A percentile compares a stretch with the other conserved stretches of the same genome.
Evolutionary conservation across 2,113 vertebrate genomes (phyloP).

Genomic region (Phalacrocorax pelagicus): DNA sequence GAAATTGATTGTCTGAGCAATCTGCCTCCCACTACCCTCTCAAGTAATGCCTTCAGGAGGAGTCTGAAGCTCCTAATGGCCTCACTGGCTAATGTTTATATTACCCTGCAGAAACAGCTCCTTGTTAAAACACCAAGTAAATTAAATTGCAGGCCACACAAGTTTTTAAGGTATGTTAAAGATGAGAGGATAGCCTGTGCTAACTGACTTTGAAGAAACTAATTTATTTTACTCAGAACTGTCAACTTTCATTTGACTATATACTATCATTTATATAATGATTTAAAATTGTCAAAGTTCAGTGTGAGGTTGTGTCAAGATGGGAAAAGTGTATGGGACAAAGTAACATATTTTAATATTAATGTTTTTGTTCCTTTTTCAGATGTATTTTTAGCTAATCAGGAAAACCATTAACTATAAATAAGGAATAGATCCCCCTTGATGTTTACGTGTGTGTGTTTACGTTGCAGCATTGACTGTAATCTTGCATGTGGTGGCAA

Average conservation of each 20-base stretch:
- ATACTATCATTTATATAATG: not conserved
- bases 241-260: not conserved
- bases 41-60: not conserved
- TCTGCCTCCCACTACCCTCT: not conserved
- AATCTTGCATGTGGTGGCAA: not conserved
- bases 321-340: not conserved
- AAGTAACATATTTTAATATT: not conserved
- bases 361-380: not conserved
- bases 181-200: not conserved
- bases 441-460: not conserved
- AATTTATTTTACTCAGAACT: not conserved
- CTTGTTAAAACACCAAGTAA: not conserved
- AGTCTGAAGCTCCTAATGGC: not conserved
- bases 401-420: not conserved
- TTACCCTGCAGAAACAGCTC: not conserved
- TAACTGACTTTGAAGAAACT: not conserved
- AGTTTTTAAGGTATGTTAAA: not conserved
- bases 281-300: not conserved
- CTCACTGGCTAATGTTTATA: not conserved
- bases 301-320: not conserved
- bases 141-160: not conserved
- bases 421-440: not conserved
- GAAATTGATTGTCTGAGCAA: slow-evolving; percentile 5
- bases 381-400: not conserved
- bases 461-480: not conserved